Evolutionary conservation across 2,888 invertebrate genomes (phyloP), one percentile per base, ranked within the genome.

Genomic region (Oxystoma pomonae): DNA sequence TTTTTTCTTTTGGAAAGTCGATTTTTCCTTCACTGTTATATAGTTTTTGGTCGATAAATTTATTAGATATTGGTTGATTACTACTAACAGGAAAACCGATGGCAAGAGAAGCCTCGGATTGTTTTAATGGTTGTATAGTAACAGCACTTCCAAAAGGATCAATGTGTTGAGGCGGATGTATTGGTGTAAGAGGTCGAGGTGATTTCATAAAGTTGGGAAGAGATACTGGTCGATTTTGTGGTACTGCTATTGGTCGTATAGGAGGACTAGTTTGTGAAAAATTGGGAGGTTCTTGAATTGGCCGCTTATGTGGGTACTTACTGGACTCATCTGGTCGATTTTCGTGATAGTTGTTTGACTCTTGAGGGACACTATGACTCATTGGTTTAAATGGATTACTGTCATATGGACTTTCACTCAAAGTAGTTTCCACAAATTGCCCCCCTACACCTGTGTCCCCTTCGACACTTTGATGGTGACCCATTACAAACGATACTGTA

Each of bases 401-500:
- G 59, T 78, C 77, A 67, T 75, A 85, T 0, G 83, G 80, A 21
- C 81, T 81, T 65, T 85, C 83, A 62, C 84, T 83, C 22, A 83
- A 75, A 0, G 83, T 78, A 1, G 80, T 80, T 0, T 83, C 85
- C 12, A 81, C 74, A 66, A 74, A 76, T 53, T 81, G 81, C 1
- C 73, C 75, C 21, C 82, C 84, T 16, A 81, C 73, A 65, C 72
- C 73, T 35, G 35, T 35, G 56, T 80, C 81, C 1, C 73, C 77
- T 22, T 80, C 81, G 0, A 87, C 85, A 63, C 84, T 84, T 70
- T 87, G 87, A 62, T 86, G 84, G 69, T 87, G 85, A 2, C 87
- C 87, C 1, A 87, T 79, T 0, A 88, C 86, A 72, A 87, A 87
- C 0, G 86, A 84, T 0, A 87, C 86, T 0, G 85, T 86, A 63